Base-by-base conservation (phyloP, 2,888 invertebrate genomes). In the Lissonota sp. region DNA sequence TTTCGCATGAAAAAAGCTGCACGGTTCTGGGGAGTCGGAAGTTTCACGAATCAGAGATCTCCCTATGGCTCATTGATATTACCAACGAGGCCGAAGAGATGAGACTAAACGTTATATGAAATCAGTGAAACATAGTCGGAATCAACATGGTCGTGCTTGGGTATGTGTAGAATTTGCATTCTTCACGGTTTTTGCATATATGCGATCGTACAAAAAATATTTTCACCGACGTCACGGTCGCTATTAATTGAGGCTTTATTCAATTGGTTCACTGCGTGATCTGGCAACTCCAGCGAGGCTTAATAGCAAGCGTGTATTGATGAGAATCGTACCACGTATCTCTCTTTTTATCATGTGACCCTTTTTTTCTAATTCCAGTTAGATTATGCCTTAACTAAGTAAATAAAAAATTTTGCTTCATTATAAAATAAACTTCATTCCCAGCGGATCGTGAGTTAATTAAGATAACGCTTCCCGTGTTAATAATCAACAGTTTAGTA, bases 81-180 rank as follows among this genome's bases (percentile, higher is more conserved):
- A 72, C 66, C 51, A 55, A 78, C 72, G 72, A 72, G 72, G 16
- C 39, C 66, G 66, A 53, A 72, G 26, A 26, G 71, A 72, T 72
- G 78, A 78, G 64, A 67, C 60, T 10, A 60, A 60, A 66, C 53
- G 60, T 63, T 76, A 66, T 26, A 26, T 72, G 78, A 60, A 72
- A 67, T 72, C 66, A 44, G 40, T 58, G 12, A 60, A 67, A 60
- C 37, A 67, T 51, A 12, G 53, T 16, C 66, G 66, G 40, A 58
- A 26, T 26, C 26, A 26, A 26, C 10, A 44, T 14, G 26, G 10
- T 4, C 14, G 2, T 16, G 4, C 37, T 14, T 5, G 44, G 14
- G 42, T 37, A 40, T 64, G 64, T 66, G 71, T 60, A 46, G 55
- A 51, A 79, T 79, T 74, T 79, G 49, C 79, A 69, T 74, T 69